These are phyloP conservation scores for Potorous gilbertii DNA, from an alignment of 2,797 vertebrate species.

Conservation along the genomic window DNA sequence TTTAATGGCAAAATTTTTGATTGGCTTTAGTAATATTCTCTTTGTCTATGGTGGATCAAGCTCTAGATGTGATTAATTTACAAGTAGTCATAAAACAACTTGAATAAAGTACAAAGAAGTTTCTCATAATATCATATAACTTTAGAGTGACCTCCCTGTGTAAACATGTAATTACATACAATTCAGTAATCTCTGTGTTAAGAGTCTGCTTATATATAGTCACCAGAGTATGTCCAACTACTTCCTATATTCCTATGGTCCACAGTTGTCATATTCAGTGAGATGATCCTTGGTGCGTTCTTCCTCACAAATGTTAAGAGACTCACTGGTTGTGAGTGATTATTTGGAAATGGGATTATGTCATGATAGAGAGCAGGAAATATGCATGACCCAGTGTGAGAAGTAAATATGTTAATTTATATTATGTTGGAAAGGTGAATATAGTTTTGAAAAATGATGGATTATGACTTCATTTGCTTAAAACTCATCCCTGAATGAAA, in stretches of 20 bases:
- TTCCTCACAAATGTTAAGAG: background rate
- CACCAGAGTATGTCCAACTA: background rate
- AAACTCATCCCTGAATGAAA: background rate
- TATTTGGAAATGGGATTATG: conserved; percentile 9
- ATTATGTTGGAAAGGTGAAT: background rate
- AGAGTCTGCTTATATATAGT: background rate
- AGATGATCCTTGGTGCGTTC: background rate
- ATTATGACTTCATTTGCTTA: background rate
- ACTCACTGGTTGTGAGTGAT: background rate
- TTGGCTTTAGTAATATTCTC: background rate
- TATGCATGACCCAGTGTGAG: background rate
- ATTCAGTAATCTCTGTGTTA: background rate
- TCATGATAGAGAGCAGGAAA: background rate
- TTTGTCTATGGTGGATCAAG: background rate
- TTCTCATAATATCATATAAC: background rate
- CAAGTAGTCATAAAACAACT: background rate
- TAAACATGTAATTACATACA: background rate
- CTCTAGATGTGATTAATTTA: background rate
- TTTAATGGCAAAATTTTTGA: background rate
- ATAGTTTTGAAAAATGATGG: background rate
- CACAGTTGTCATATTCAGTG: background rate
- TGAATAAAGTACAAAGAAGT: background rate
- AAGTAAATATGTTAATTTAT: background rate
- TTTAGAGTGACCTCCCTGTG: background rate
- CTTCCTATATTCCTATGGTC: background rate